Conservation (phyloP, 2,888 invertebrate species). For the Bombylius major region DNA sequence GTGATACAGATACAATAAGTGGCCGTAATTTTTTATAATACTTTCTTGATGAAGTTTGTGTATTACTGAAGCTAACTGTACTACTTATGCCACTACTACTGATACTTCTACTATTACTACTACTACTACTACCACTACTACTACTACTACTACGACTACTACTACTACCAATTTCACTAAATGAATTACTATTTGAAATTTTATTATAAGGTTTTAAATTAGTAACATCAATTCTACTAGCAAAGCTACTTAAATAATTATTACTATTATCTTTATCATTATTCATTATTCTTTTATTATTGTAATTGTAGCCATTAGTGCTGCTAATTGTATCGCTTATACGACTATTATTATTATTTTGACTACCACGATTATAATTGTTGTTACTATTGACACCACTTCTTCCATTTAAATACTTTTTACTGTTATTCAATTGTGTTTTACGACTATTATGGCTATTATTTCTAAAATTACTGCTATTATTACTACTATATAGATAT, state of each 20-base stretch:
- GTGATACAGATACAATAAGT: background rate
- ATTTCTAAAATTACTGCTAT: too few species aligned
- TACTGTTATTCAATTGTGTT: conserved; percentile 13
- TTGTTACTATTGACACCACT: background rate
- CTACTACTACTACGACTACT: too few species aligned
- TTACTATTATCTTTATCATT: background rate
- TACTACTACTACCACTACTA: background rate
- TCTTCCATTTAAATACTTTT: conserved; percentile 2
- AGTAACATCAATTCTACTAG: background rate
- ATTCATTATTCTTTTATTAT: background rate
- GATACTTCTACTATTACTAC: background rate
- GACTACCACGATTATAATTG: too few species aligned
- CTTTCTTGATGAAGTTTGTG: background rate
- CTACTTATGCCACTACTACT: background rate
- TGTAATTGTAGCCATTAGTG: background rate
- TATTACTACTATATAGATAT: conserved; percentile 17
- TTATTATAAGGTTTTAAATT: too few species aligned
- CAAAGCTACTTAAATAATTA: background rate
- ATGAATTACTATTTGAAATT: too few species aligned
- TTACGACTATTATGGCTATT: background rate
- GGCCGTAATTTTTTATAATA: conserved; percentile 4
- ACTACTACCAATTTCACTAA: too few species aligned
- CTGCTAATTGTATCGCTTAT: background rate
- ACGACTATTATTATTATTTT: background rate
- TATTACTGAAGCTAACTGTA: background rate